Percentiles rank a stretch among this genome's conserved stretches.
Conservation (phyloP, 2,113 vertebrate species). For the Archocentrus centrarchus region DNA sequence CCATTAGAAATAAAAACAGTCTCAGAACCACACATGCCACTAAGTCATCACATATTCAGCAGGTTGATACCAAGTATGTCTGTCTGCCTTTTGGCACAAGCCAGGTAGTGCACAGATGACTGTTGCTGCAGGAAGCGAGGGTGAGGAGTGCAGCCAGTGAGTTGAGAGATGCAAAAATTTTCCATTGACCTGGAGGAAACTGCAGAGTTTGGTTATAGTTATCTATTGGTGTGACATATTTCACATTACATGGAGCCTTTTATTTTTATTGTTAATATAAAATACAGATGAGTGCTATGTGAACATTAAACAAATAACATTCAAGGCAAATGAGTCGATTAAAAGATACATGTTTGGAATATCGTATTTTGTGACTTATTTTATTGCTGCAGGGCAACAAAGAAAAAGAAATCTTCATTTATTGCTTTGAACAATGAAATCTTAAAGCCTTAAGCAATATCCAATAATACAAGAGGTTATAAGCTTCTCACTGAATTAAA, state of each 20-base stretch:
- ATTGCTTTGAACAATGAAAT: not conserved
- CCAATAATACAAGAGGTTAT: not conserved
- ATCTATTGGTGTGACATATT: not conserved
- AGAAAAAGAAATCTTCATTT: not conserved
- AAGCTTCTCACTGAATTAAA: not conserved
- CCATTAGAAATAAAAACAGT: not conserved
- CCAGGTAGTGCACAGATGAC: not conserved
- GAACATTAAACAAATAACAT: not conserved
- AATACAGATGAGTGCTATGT: not conserved
- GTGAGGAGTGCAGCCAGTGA: not conserved
- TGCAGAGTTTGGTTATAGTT: not conserved
- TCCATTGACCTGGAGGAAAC: not conserved
- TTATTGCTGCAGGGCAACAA: not conserved
- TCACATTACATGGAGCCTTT: not conserved
- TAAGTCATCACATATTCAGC: slow-evolving; percentile 9
- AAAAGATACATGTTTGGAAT: not conserved
- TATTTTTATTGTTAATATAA: not conserved
- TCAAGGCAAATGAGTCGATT: not conserved
- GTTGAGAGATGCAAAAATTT: not conserved
- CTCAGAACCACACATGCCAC: not conserved
- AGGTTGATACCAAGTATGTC: not conserved
- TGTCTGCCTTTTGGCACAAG: slow-evolving; percentile 4
- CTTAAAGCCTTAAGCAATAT: not conserved
- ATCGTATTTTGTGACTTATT: not conserved
- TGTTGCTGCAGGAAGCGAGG: slow-evolving; percentile 4